Percentiles rank a stretch among this genome's conserved stretches.
phyloP scores from a whole-genome alignment of 2,113 vertebrate species.

The Muntiacus muntjak region DNA sequence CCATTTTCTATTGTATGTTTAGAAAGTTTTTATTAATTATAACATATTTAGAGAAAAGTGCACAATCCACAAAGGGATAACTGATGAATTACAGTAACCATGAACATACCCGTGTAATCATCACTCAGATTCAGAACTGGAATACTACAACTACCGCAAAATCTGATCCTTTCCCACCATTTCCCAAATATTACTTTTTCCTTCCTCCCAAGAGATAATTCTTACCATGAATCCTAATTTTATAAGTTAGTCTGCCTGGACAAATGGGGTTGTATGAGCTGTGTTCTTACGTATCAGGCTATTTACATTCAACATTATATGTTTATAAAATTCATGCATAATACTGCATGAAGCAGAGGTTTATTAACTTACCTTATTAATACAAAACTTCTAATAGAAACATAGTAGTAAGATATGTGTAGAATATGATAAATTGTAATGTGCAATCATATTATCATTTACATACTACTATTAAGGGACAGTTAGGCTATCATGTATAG shows the following conservation, averaged over 20 bases:
- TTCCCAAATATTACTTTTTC: not conserved
- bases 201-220: not conserved
- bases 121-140: not conserved
- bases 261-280: not conserved
- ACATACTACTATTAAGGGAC: not conserved
- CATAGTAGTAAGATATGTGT: not conserved
- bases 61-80: not conserved
- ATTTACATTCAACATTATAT: not conserved
- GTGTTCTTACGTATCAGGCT: not conserved
- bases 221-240: not conserved
- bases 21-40: constrained; percentile 12
- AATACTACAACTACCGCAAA: not conserved
- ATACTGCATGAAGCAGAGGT: not conserved
- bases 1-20: not conserved
- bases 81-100: not conserved
- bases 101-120: not conserved
- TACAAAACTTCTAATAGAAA: not conserved
- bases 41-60: not conserved
- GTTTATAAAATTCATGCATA: not conserved
- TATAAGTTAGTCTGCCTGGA: not conserved
- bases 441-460: not conserved
- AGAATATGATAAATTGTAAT: not conserved
- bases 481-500: not conserved
- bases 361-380: not conserved
- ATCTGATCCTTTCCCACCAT: not conserved